Evolutionary conservation across 1,140 invertebrate genomes (phyloP), one percentile per base, ranked within the genome.

Genomic region (Drosophila ogumai): DNA sequence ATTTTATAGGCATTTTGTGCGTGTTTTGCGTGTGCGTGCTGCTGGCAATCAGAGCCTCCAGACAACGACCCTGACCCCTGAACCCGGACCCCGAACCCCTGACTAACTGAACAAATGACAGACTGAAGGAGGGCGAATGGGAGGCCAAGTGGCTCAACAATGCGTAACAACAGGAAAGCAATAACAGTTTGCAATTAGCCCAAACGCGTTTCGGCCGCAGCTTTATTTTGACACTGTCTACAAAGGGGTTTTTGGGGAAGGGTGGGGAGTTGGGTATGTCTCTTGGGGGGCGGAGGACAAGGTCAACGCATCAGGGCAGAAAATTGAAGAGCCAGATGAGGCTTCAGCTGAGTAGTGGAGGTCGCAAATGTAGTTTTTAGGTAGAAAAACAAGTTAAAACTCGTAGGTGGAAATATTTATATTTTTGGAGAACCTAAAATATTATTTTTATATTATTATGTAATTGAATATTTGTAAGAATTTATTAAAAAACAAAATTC

Each of bases 151-250:
- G 76, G 43, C 34, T 64, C 67, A 73, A 73, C 76, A 79, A 73
- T 73, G 71, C 71, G 71, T 74, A 75, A 76, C 56, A 63, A 66
- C 72, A 65, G 49, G 65, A 81, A 75, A 75, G 78, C 77, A 80
- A 81, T 76, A 81, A 81, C 72, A 41, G 47, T 75, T 75, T 59
- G 71, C 47, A 80, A 81, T 81, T 81, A 81, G 47, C 56, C 44
- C 43, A 64, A 57, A 52, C 60, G 72, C 71, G 47, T 44, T 69
- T 55, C 15, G 32, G 64, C 32, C 65, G 41, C 67, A 71, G 47
- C 46, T 72, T 72, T 56, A 40, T 72, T 75, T 75, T 55, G 71
- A 75, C 73, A 75, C 71, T 74, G 60, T 67, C 40, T 74, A 40
- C 12, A 31, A 43, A 38, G n/a, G 56, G 19, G 40, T 17, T 32